A percentile compares a stretch with the other conserved stretches of the same genome.
Conservation (phyloP, 2,797 vertebrate genomes). For the Cuniculus paca region DNA sequence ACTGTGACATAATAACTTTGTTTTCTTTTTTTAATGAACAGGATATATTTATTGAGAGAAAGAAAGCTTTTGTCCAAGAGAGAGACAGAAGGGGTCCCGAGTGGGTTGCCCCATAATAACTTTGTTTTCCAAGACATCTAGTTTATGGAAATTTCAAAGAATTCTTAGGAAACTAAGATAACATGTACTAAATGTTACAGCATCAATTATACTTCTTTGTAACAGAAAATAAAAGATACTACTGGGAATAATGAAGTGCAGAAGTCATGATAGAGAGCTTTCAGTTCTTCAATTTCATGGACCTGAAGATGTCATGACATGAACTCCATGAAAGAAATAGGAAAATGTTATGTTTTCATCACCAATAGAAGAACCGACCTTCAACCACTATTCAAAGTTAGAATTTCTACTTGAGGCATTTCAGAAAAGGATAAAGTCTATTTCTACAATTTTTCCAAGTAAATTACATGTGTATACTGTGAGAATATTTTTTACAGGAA, state of each 20-base stretch:
- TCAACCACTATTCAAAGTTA: neutral
- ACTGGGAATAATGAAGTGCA: neutral
- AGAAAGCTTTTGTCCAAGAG: too few relatives aligned
- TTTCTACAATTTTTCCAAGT: neutral
- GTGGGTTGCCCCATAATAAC: too few relatives aligned
- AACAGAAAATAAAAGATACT: neutral
- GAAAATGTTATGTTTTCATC: neutral
- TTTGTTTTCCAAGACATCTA: neutral
- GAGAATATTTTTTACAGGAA: neutral
- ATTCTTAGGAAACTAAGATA: neutral
- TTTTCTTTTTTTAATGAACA: too few relatives aligned
- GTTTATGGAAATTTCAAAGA: neutral
- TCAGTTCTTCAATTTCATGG: neutral
- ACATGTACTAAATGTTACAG: neutral
- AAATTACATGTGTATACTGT: neutral
- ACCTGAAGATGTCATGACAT: neutral
- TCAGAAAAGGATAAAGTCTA: neutral
- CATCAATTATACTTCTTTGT: neutral
- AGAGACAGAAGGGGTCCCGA: too few relatives aligned
- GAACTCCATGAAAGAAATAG: neutral
- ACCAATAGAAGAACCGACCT: neutral
- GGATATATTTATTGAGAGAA: too few relatives aligned
- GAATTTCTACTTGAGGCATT: neutral
- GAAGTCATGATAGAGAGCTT: neutral
- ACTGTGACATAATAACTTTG: neutral